phyloP scores from a whole-genome alignment of 1,140 invertebrate species.

The Drosophila erecta region DNA sequence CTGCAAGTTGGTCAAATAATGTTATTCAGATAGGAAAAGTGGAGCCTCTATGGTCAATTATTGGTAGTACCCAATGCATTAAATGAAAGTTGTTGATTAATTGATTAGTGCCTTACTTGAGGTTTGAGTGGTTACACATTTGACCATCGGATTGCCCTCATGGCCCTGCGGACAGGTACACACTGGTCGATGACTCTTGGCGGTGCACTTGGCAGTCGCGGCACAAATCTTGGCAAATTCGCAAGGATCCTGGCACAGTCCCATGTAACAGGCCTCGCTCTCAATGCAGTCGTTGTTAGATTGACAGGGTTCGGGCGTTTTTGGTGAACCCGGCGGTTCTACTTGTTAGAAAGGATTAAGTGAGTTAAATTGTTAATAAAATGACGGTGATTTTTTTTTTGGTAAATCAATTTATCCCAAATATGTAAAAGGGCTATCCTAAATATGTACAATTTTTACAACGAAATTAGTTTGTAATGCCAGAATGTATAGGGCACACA shows the following conservation, averaged over 20 bases:
- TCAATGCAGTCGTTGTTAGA: constrained; percentile 91
- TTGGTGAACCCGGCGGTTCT: constrained; percentile 89
- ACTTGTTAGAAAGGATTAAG: constrained; percentile 75
- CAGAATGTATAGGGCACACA: constrained; percentile 57
- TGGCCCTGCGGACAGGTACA: constrained; percentile 90
- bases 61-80: constrained; percentile 3
- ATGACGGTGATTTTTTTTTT: constrained; percentile 5
- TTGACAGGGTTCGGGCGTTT: constrained; percentile 89
- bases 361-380: constrained; percentile 35
- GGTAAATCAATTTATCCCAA: constrained; percentile 1
- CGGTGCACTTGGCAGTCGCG: constrained; percentile 88
- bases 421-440: constrained; percentile 53
- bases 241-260: constrained; percentile 90
- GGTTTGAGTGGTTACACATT: constrained; percentile 88
- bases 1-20: constrained; percentile 83
- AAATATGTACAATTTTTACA: constrained; percentile 52
- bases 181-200: constrained; percentile 90
- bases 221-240: constrained; percentile 91
- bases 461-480: constrained; percentile 35
- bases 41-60: background rate
- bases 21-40: background rate
- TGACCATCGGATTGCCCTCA: constrained; percentile 90
- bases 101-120: constrained; percentile 88
- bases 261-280: constrained; percentile 90
- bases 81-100: constrained; percentile 47